Evolutionary conservation across 2,797 vertebrate species (phyloP).

Genomic region (Arctocebus calabarensis): DNA sequence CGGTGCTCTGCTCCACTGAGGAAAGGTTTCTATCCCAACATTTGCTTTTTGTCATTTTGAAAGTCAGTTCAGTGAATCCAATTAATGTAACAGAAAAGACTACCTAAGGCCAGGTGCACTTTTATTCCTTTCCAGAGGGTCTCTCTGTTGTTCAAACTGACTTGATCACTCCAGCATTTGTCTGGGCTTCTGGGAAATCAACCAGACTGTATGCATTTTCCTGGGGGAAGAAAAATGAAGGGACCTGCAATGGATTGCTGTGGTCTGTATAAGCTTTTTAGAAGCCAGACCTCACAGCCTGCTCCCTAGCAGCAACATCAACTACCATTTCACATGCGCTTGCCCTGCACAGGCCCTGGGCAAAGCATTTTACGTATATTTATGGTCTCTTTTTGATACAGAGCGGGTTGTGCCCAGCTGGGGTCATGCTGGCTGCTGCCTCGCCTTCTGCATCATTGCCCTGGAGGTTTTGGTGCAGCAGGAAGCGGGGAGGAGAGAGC

Average conservation of each 20-base stretch:
- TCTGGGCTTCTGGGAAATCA: constrained; percentile 23
- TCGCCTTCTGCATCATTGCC: too few species aligned
- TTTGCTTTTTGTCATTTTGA: constrained; percentile 69
- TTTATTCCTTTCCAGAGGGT: constrained; percentile 41
- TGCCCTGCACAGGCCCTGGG: neutral
- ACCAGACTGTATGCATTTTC: neutral
- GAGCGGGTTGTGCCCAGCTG: too few species aligned
- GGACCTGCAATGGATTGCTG: neutral
- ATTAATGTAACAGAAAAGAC: constrained; percentile 71
- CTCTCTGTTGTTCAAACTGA: constrained; percentile 48
- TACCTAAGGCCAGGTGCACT: constrained; percentile 1
- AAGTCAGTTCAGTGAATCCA: constrained; percentile 73
- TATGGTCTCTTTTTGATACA: neutral
- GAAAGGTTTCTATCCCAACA: constrained; percentile 65
- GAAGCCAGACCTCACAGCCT: neutral
- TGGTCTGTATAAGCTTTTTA: neutral
- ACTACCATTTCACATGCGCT: neutral
- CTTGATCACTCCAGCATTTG: neutral
- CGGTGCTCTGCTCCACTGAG: constrained; percentile 45
- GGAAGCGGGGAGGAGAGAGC: too few species aligned
- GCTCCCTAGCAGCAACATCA: neutral
- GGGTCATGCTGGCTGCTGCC: too few species aligned
- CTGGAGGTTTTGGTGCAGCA: too few species aligned
- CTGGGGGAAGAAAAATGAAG: neutral
- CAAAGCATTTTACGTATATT: neutral